Percentiles rank a stretch among this genome's conserved stretches.
phyloP scores from a whole-genome alignment of 1,140 invertebrate genomes.

The Charaxes varanes region DNA sequence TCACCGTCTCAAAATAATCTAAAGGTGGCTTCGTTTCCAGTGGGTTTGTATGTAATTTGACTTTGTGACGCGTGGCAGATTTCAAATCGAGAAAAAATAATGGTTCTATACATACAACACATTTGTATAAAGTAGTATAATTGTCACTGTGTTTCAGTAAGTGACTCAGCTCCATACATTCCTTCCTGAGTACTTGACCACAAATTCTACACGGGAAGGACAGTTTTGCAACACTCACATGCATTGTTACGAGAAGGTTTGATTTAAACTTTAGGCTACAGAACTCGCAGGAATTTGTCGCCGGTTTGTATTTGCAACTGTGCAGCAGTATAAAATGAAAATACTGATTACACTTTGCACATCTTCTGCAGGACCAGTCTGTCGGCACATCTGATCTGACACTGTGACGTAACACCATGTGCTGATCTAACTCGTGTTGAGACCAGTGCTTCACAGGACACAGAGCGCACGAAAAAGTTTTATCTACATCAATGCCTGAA shows the following conservation, averaged over 20 bases:
- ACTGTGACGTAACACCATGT: slow-evolving; percentile 1
- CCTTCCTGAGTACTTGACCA: neutral
- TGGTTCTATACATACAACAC: slow-evolving; percentile 7
- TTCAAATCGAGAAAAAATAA: slow-evolving; percentile 1
- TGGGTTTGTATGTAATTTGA: no score
- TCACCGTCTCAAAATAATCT: no score
- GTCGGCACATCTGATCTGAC: slow-evolving; percentile 7
- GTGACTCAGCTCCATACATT: slow-evolving; percentile 24
- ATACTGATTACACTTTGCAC: slow-evolving; percentile 1
- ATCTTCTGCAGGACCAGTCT: neutral
- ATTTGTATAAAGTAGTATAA: slow-evolving; percentile 22
- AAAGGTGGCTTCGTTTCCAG: no score
- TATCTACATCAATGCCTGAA: neutral
- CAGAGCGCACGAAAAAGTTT: neutral
- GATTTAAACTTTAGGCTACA: slow-evolving; percentile 17
- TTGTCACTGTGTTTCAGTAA: slow-evolving; percentile 21
- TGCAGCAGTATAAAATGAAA: neutral
- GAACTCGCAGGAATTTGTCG: slow-evolving; percentile 5
- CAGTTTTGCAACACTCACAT: neutral
- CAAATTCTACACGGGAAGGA: slow-evolving; percentile 15
- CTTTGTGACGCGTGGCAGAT: no score
- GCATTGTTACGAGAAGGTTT: slow-evolving; percentile 1
- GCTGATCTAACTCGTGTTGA: neutral
- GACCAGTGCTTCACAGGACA: slow-evolving; percentile 2
- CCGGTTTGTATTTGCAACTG: neutral